Evolutionary conservation across 2,888 invertebrate species (phyloP), one percentile per base, ranked within the genome.

Genomic region (Schrankia costaestrigalis): DNA sequence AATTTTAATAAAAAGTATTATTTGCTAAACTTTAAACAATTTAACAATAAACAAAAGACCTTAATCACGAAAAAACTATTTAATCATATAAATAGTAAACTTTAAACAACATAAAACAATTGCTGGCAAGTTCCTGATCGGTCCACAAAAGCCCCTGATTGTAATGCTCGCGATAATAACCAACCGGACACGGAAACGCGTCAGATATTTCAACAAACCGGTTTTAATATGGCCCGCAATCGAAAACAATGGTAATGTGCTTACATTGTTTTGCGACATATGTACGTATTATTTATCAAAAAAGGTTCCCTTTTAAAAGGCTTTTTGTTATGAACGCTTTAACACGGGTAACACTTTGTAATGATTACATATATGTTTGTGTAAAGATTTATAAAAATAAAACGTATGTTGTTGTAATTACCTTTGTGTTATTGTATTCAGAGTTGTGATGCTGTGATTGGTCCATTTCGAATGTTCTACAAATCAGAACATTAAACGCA

Each of bases 191-290:
- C 53, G 56, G 58, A 56, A 56, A 45, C 40, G 43, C 48, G 46
- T 56, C 56, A 58, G 58, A 57, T 57, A 57, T 55, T 55, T 55
- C 49, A 32, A 41, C 49, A 51, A 46, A 23, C 52, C 42, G 42
- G 52, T 56, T 57, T 57, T 57, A 57, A 57, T 49, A 52, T 38
- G 47, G 37, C 35, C 52, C 45, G 49, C 60, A 55, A 53, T 50
- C 51, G 56, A 53, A 56, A 56, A 61, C 61, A 59, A 59, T 53
- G 46, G 48, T 51, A 46, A 52, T 50, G 42, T 50, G 46, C 35
- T 47, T 41, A 48, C 48, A 50, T 57, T 60, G 57, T 60, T 53
- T 47, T 38, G 41, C 36, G 42, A 58, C 60, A 58, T 58, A 52
- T 51, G 60, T 60, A 60, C 39, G 41, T 31, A 57, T 35, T 34